Percentiles rank a stretch among this genome's conserved stretches.
These are phyloP conservation scores for Sphecodes monilicornis DNA, from an alignment of 2,888 invertebrate species.

Conservation along the genomic window DNA sequence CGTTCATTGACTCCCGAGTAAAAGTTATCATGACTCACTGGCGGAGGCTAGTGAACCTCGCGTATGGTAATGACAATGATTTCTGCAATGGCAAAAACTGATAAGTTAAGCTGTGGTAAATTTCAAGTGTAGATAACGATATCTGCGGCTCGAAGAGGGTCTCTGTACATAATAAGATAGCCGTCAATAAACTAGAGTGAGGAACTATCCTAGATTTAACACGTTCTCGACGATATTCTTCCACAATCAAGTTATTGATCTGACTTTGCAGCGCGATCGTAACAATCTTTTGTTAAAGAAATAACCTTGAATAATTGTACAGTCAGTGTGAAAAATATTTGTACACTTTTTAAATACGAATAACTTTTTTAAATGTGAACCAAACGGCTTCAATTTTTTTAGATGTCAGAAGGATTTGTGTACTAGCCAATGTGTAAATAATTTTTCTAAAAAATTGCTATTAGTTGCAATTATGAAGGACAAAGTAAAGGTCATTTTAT, in stretches of 20 bases:
- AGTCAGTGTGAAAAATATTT: too few species aligned
- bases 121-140: constrained; percentile 8
- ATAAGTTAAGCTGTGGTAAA: background rate
- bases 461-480: too few species aligned
- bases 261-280: background rate
- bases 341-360: too few species aligned
- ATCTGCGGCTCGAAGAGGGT: background rate
- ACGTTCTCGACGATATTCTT: background rate
- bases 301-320: background rate
- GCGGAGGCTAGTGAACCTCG: constrained; percentile 16
- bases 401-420: too few species aligned
- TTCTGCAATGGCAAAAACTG: background rate
- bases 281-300: background rate
- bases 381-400: too few species aligned
- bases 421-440: too few species aligned
- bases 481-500: too few species aligned
- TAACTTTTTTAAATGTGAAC: too few species aligned
- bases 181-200: background rate
- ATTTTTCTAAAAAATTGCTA: too few species aligned
- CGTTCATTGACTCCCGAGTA: constrained; percentile 35
- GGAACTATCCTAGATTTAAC: background rate
- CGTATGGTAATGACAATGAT: constrained; percentile 31
- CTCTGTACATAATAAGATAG: background rate
- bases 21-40: background rate
- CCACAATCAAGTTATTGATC: background rate